Conservation (phyloP, 1,140 invertebrate species). For the Adoxophyes honmai region DNA sequence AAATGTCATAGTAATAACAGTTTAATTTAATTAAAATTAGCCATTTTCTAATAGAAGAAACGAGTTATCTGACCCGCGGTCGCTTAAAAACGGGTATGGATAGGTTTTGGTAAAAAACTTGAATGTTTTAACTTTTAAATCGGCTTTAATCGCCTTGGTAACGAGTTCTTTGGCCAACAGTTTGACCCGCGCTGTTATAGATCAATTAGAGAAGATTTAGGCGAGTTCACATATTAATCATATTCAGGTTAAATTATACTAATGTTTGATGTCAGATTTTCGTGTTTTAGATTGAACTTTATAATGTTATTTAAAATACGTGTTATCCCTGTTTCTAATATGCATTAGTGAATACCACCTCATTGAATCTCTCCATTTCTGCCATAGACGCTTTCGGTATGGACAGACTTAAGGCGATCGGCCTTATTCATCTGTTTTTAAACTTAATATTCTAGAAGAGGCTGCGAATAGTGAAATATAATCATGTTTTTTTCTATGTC, state of each 20-base stretch:
- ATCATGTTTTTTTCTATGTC: no score
- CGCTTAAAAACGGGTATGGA: background rate
- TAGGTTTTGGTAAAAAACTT: background rate
- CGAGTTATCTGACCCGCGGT: background rate
- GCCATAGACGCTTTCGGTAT: no score
- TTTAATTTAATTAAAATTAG: conserved; percentile 1
- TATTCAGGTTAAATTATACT: background rate
- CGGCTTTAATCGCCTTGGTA: background rate
- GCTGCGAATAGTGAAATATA: no score
- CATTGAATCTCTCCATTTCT: no score
- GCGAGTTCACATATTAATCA: background rate
- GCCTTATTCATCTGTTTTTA: no score
- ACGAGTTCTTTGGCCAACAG: background rate
- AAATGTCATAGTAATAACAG: background rate
- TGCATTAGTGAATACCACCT: no score
- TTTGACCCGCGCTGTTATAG: background rate
- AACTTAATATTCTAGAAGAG: no score
- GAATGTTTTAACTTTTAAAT: conserved; percentile 4
- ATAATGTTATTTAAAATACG: no score
- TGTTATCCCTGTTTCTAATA: no score
- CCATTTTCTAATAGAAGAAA: conserved; percentile 4
- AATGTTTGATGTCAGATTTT: background rate
- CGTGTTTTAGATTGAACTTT: no score
- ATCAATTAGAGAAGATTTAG: background rate
- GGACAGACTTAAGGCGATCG: no score